phyloP scores from a whole-genome alignment of 1,140 invertebrate genomes.

The Hycleus cichorii region DNA sequence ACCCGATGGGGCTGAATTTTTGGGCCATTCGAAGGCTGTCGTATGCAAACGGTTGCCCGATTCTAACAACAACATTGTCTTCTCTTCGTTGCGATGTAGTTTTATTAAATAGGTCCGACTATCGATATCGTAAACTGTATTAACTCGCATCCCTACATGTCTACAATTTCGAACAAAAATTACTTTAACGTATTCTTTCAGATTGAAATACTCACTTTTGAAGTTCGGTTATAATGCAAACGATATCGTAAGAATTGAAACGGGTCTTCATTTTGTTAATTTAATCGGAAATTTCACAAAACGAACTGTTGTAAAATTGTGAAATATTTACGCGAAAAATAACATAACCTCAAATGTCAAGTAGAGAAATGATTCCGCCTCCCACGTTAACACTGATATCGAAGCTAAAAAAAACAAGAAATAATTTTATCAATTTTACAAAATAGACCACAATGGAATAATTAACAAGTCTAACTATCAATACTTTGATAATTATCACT shows the following conservation, averaged over 20 bases:
- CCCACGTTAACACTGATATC: no score
- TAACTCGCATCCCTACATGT: conserved; percentile 84
- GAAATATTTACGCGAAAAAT: conserved; percentile 9
- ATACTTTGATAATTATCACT: no score
- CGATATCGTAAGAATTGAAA: conserved; percentile 87
- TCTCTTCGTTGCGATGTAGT: conserved; percentile 74
- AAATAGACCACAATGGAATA: no score
- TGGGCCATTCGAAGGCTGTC: conserved; percentile 97
- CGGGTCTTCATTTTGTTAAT: conserved; percentile 69
- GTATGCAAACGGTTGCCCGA: conserved; percentile 90
- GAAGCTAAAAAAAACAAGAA: no score
- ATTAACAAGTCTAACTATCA: no score
- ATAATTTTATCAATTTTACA: no score
- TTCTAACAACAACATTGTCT: conserved; percentile 84
- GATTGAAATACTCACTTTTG: conserved; percentile 58
- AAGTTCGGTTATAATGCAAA: conserved; percentile 76
- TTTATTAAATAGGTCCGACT: conserved; percentile 93
- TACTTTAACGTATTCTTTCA: not conserved
- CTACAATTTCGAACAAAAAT: conserved; percentile 46
- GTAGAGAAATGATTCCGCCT: no score
- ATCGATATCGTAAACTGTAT: conserved; percentile 97
- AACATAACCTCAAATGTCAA: not conserved
- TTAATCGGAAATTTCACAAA: conserved; percentile 3
- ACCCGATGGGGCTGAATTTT: conserved; percentile 89
- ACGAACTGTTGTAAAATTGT: not conserved